A percentile compares a stretch with the other conserved stretches of the same genome.
These are phyloP conservation scores for Elmis aenea DNA, from an alignment of 2,888 invertebrate species.

Conservation along the genomic window DNA sequence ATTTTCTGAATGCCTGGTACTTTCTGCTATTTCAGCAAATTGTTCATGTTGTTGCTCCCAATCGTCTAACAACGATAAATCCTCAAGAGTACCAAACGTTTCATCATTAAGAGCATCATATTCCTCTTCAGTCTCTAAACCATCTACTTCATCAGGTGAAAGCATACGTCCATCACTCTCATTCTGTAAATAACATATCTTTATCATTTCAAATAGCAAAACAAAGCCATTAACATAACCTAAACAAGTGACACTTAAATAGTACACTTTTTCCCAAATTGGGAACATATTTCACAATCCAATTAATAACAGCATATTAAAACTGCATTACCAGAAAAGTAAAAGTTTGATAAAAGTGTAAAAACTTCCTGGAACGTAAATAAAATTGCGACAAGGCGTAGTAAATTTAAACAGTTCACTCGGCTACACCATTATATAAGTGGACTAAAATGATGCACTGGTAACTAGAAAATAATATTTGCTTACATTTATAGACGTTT, in stretches of 20 bases:
- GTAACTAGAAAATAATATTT: too few species aligned
- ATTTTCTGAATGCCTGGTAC: slow-evolving; percentile 40
- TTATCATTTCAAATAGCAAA: background rate
- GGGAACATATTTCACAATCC: too few species aligned
- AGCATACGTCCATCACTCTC: slow-evolving; percentile 38
- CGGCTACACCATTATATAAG: too few species aligned
- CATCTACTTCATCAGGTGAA: slow-evolving; percentile 57
- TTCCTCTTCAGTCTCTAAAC: slow-evolving; percentile 63
- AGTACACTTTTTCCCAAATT: too few species aligned
- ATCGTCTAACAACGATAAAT: slow-evolving; percentile 51
- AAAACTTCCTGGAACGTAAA: too few species aligned
- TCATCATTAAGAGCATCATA: slow-evolving; percentile 91
- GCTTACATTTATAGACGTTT: slow-evolving; percentile 74
- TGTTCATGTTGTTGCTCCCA: slow-evolving; percentile 73
- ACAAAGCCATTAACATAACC: background rate
- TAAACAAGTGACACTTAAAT: slow-evolving; percentile 3
- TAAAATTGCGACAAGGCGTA: too few species aligned
- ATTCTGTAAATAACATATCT: slow-evolving; percentile 1
- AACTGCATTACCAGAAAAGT: too few species aligned
- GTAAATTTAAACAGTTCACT: too few species aligned
- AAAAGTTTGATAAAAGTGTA: too few species aligned
- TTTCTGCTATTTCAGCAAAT: slow-evolving; percentile 57
- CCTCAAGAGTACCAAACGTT: slow-evolving; percentile 78
- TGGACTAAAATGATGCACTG: too few species aligned
- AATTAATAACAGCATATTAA: too few species aligned